These are phyloP conservation scores for Peromyscus attwateri DNA, from an alignment of 2,797 vertebrate species.

Conservation along the genomic window DNA sequence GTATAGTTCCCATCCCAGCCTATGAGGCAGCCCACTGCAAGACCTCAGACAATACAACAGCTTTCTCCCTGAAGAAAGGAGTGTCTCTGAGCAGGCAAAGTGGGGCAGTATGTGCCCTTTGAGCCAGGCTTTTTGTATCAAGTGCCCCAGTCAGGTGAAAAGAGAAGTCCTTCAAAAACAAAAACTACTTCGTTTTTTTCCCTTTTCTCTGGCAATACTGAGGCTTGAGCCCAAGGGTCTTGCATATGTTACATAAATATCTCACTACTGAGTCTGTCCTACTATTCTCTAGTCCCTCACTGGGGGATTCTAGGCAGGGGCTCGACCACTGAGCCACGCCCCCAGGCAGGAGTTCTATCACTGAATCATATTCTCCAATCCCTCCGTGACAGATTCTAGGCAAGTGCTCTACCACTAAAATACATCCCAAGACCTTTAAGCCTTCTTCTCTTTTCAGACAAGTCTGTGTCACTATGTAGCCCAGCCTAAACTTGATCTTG, in stretches of 20 bases:
- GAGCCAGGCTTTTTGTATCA: accelerated
- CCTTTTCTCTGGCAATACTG: background rate
- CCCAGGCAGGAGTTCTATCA: background rate
- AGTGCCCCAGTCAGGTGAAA: background rate
- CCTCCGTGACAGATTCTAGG: background rate
- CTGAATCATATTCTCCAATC: background rate
- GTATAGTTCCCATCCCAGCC: background rate
- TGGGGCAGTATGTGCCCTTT: accelerated
- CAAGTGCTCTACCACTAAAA: background rate
- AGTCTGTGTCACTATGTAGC: background rate
- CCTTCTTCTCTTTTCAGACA: background rate
- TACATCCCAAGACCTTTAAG: background rate
- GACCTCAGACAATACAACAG: background rate
- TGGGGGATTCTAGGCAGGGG: background rate
- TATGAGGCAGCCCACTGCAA: background rate
- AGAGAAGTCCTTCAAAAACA: background rate
- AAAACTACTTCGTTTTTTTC: background rate
- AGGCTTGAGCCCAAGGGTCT: background rate
- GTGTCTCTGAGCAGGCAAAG: no score
- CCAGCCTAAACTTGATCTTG: background rate
- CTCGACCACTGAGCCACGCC: no score
- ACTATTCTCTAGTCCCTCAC: background rate
- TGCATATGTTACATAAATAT: no score
- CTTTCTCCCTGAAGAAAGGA: background rate
- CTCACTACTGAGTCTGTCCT: background rate